Evolutionary conservation across 2,888 invertebrate genomes (phyloP).

Genomic region (Microctonus aethiopoides): DNA sequence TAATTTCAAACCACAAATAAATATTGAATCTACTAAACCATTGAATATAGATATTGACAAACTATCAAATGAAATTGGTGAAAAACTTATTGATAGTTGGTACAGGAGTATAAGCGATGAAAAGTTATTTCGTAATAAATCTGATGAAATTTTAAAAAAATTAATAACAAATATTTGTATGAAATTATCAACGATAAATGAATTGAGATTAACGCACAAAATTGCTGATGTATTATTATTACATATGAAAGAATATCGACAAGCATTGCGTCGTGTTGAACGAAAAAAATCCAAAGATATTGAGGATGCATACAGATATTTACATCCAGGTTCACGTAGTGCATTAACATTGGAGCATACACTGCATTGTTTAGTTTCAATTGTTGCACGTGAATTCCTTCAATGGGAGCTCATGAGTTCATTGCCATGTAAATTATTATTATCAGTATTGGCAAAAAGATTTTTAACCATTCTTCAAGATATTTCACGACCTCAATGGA

Average conservation of each 20-base stretch:
- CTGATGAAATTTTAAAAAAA: constrained; percentile 64
- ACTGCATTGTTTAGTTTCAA: constrained; percentile 71
- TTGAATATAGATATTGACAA: constrained; percentile 46
- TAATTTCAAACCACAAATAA: constrained; percentile 2
- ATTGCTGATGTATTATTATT: constrained; percentile 70
- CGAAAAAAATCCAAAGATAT: constrained; percentile 52
- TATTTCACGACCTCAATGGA: constrained; percentile 53
- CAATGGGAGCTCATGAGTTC: constrained; percentile 78
- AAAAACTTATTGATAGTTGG: constrained; percentile 69
- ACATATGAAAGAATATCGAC: constrained; percentile 75
- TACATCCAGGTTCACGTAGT: constrained; percentile 58
- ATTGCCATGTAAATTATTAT: constrained; percentile 73
- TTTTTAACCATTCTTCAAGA: constrained; percentile 65
- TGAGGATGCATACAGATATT: constrained; percentile 58
- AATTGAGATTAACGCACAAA: constrained; percentile 65
- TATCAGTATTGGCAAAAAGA: constrained; percentile 73
- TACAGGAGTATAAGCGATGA: constrained; percentile 69
- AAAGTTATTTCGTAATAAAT: constrained; percentile 66
- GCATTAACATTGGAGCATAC: constrained; percentile 70
- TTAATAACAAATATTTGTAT: constrained; percentile 64
- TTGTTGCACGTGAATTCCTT: constrained; percentile 72
- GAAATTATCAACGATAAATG: constrained; percentile 64
- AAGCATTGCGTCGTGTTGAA: constrained; percentile 56
- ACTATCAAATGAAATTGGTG: constrained; percentile 66
- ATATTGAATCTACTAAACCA: background rate